Evolutionary conservation across 1,140 invertebrate genomes (phyloP), one percentile per base, ranked within the genome.

Genomic region (Drosophila auraria): DNA sequence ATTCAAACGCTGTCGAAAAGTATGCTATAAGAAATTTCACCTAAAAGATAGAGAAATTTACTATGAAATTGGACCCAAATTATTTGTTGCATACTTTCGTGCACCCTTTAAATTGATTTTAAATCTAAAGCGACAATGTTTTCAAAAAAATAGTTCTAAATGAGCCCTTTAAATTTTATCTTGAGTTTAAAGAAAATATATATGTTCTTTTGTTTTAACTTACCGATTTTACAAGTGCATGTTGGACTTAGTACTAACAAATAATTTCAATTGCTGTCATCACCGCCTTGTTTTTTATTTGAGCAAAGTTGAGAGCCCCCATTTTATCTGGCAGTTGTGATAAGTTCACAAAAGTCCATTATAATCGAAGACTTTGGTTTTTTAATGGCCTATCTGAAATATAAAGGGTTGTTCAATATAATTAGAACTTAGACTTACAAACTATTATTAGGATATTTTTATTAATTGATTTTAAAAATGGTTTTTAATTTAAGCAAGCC

Each of bases 271-370:
- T 68, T 54, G n/a, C 30, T 50, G 20, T 56, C 33, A 23, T 36
- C 40, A 51, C 49, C 20, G 50, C 53, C 65, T 54, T 27, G 50
- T 23, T 33, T 11, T 54, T 44, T 27, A 44, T 25, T 68, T 71
- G 68, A 71, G 68, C 68, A 71, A 71, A 56, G 17, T 27, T 25
- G 12, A 42, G 8, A 38, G 20, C 33, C 68, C 68, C 30, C 68
- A 71, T 71, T 56, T 71, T 75, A 70, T 60, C 76, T 59, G 57
- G 57, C 57, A 62, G 40, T 17, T 62, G 30, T 40, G 42, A 17
- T 40, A 49, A 17, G 12, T 27, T 50, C n/a, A 50, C 60, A 66
- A 63, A 47, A 36, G 15, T 20, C 59, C 63, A 65, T 62, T 0
- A 62, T 45, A 27, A 25, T 25, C 27, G 6, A 61, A 17, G 17